Percentiles rank a stretch among this genome's conserved stretches.
These are phyloP conservation scores for Leptobrachium leishanense DNA, from an alignment of 2,113 vertebrate genomes.

Conservation along the genomic window DNA sequence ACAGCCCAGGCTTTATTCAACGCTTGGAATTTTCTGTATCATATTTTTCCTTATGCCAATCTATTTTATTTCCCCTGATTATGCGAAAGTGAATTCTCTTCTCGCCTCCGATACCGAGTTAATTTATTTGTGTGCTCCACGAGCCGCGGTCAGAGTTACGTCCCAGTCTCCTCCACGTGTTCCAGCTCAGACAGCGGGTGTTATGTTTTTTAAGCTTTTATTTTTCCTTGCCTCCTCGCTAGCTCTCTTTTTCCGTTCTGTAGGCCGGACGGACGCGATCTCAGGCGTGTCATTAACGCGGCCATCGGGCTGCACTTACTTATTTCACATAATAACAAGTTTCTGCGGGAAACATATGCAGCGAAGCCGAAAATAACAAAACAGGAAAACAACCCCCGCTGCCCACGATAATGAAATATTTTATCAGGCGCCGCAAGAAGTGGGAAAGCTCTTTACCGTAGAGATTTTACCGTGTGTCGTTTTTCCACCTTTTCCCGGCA, in stretches of 20 bases:
- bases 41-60: no score
- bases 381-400: slow-evolving; percentile 20
- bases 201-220: no score
- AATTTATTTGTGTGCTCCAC: neutral
- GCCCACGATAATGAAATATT: slow-evolving; percentile 1
- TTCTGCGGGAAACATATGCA: neutral
- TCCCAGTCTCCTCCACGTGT: neutral
- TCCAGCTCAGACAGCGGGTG: neutral
- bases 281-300: neutral
- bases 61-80: neutral
- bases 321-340: neutral
- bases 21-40: no score
- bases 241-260: no score
- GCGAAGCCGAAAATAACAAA: neutral
- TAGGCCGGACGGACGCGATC: no score
- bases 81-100: no score
- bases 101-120: neutral
- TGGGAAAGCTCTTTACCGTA: neutral
- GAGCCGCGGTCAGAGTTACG: no score
- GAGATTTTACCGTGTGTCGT: no score
- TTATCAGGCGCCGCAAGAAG: neutral
- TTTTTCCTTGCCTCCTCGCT: no score
- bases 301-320: neutral
- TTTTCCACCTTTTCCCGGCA: neutral
- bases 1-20: no score